These are phyloP conservation scores for Ormyrus nitidulus DNA, from an alignment of 2,888 invertebrate species.

Conservation along the genomic window DNA sequence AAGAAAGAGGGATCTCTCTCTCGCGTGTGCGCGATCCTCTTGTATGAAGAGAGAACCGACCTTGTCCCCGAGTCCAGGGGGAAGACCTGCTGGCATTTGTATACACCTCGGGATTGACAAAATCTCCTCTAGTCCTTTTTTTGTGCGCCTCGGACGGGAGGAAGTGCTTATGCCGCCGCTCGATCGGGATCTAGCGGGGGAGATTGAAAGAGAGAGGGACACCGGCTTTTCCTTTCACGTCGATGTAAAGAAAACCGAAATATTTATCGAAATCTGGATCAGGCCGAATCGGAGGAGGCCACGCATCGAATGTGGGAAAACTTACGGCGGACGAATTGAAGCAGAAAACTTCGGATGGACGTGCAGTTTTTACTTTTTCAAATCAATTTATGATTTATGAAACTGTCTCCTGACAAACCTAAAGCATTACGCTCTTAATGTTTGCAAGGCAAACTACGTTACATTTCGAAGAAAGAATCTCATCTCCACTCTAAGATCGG, in stretches of 20 bases:
- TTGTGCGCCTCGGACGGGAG: constrained; percentile 7
- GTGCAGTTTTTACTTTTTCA: too few species aligned
- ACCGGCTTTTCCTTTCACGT: background rate
- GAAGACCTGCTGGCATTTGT: constrained; percentile 20
- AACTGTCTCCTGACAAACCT: too few species aligned
- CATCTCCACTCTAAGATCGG: too few species aligned
- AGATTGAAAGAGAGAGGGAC: background rate
- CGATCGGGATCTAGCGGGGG: background rate
- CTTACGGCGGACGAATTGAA: too few species aligned
- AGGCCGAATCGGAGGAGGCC: background rate
- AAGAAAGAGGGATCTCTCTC: constrained; percentile 26
- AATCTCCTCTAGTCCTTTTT: constrained; percentile 13
- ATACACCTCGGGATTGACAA: constrained; percentile 35
- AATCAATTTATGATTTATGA: too few species aligned
- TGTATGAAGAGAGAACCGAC: constrained; percentile 34
- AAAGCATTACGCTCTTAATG: too few species aligned
- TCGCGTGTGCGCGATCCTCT: constrained; percentile 30
- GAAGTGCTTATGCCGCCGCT: constrained; percentile 7
- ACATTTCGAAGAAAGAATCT: too few species aligned
- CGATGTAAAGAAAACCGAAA: background rate
- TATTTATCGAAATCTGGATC: background rate
- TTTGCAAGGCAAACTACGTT: too few species aligned
- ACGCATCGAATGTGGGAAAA: too few species aligned
- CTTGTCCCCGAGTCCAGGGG: constrained; percentile 44
- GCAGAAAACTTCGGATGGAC: too few species aligned